Base-by-base conservation (phyloP, 1,140 invertebrate species). In the Epicauta chinensis region DNA sequence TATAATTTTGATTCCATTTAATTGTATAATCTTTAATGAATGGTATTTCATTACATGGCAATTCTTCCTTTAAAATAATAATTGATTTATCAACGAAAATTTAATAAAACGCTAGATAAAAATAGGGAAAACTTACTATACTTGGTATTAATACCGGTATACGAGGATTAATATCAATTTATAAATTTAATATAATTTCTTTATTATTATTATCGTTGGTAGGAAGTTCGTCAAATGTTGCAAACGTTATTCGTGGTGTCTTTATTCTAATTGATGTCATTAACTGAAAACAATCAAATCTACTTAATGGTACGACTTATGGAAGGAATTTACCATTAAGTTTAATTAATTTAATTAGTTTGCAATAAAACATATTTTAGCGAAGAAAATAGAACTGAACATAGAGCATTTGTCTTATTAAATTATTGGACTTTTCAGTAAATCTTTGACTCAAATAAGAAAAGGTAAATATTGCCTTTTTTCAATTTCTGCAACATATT, bases 231-330 rank as follows among this genome's bases (percentile, higher is more conserved):
- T 59, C 44, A 58, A 42, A 62, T 88, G 87, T 5, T 23, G 83
- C 84, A 14, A 88, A 69, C 12, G 89, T 57, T 16, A 89, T 70
- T 11, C 81, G 75, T 1, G 87, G 87, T 39, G 76, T 77, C 56
- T 78, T 75, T 16, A 90, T 51, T 59, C 80, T 75, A 64, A 89
- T 87, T 31, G 80, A 85, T 16, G 86, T 86, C 69, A 86, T 83
- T 65, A 87, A 78, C 81, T 85, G 58, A 16, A 71, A n/a, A 23
- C 4, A 12, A 34, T n/a, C n/a, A n/a, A n/a, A n/a, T n/a, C n/a
- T n/a, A n/a, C n/a, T n/a, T n/a, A n/a, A n/a, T n/a, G n/a, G n/a
- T n/a, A n/a, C n/a, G n/a, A n/a, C n/a, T n/a, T n/a, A n/a, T n/a
- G n/a, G n/a, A n/a, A n/a, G n/a, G n/a, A n/a, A n/a, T n/a, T n/a